Evolutionary conservation across 2,888 invertebrate genomes (phyloP).

Genomic region (Hydroisotoma schaefferi): DNA sequence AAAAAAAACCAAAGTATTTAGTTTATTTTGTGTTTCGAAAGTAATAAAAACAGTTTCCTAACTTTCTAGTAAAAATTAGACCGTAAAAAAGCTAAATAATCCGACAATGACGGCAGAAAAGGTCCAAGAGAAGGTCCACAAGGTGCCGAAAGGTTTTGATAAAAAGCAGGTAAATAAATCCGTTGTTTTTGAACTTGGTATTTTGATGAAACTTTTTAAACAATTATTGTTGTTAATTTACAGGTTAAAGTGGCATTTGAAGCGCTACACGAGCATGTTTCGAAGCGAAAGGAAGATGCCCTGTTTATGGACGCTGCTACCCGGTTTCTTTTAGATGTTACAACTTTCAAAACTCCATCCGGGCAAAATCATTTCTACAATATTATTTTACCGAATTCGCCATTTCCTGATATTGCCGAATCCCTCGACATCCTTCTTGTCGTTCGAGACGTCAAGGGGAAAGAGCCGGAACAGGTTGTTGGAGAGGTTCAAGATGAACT

Average conservation of each 20-base stretch:
- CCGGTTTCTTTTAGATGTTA: constrained; percentile 35
- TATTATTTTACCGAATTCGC: constrained; percentile 40
- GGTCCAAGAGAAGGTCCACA: not conserved
- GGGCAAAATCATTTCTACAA: constrained; percentile 38
- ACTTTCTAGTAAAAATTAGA: too few species aligned
- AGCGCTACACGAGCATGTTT: constrained; percentile 23
- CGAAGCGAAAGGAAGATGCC: constrained; percentile 31
- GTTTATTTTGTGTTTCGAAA: too few species aligned
- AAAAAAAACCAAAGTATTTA: too few species aligned
- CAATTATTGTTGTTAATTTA: constrained; percentile 10
- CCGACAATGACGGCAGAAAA: constrained; percentile 7
- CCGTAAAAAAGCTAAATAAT: not conserved
- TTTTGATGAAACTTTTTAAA: not conserved
- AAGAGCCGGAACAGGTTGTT: constrained; percentile 40
- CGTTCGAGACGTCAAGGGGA: constrained; percentile 34
- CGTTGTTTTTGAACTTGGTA: not conserved
- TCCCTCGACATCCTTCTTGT: constrained; percentile 40
- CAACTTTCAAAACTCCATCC: constrained; percentile 36
- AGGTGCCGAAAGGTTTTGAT: constrained; percentile 4
- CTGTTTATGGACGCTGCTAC: constrained; percentile 39
- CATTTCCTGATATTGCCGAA: constrained; percentile 19
- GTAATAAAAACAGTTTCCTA: too few species aligned
- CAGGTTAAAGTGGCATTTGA: constrained; percentile 32
- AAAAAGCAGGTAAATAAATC: constrained; percentile 8
- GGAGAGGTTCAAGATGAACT: constrained; percentile 38